A percentile compares a stretch with the other conserved stretches of the same genome.
Evolutionary conservation across 2,113 vertebrate species (phyloP).

Genomic region (Urocolius indicus): DNA sequence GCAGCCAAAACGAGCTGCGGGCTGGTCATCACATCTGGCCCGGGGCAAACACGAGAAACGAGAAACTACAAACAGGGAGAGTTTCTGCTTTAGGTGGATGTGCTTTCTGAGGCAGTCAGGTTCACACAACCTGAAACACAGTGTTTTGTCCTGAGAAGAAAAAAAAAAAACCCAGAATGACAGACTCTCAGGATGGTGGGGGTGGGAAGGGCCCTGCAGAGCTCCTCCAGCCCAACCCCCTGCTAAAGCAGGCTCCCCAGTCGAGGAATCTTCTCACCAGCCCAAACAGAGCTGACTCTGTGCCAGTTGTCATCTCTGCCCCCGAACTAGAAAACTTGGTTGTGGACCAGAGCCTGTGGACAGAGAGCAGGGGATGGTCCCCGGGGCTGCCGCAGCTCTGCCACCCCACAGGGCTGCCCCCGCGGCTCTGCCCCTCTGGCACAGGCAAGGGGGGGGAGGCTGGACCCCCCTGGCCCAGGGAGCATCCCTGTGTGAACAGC

Average conservation of each 20-base stretch:
- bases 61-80: neutral
- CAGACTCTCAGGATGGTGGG: too few relatives aligned
- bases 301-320: neutral
- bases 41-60: neutral
- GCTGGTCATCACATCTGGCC: neutral
- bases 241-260: too few relatives aligned
- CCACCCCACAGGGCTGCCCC: neutral
- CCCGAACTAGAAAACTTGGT: neutral
- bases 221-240: too few relatives aligned
- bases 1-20: neutral
- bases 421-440: accelerated
- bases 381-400: neutral
- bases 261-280: neutral
- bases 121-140: neutral
- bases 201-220: too few relatives aligned
- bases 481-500: neutral
- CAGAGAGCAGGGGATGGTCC: neutral
- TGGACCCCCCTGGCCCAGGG: accelerated
- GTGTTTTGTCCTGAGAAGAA: neutral
- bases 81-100: neutral
- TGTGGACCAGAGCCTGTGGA: neutral
- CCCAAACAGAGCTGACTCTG: neutral
- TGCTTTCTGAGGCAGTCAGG: neutral
- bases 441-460: neutral
- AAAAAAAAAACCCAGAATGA: neutral